Conservation (phyloP, 2,888 invertebrate genomes). For the Eubasilissa splendida region DNA sequence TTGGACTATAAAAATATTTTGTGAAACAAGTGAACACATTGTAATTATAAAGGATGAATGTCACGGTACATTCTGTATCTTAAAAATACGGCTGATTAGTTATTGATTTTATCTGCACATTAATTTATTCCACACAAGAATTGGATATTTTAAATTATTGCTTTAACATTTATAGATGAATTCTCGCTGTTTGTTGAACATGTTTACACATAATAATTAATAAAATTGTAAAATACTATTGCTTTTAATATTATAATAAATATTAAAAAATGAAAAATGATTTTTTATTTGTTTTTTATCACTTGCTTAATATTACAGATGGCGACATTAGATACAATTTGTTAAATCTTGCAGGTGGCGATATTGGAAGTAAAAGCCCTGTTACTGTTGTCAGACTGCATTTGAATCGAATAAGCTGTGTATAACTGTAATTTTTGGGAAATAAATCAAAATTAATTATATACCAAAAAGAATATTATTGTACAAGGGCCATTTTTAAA, state of each 20-base stretch:
- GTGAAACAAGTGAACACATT: background rate
- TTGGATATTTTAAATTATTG: conserved; percentile 1
- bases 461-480: too few species aligned
- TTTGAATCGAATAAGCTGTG: too few species aligned
- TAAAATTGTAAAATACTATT: conserved; percentile 13
- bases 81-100: background rate
- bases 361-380: too few species aligned
- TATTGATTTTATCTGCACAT: background rate
- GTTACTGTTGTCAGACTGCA: too few species aligned
- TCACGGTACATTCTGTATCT: background rate
- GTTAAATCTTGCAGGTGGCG: too few species aligned
- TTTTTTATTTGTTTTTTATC: background rate
- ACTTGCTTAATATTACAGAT: too few species aligned
- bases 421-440: too few species aligned
- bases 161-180: background rate
- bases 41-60: background rate
- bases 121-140: background rate
- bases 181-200: conserved; percentile 4
- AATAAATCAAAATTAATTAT: too few species aligned
- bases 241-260: background rate
- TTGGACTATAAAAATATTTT: background rate
- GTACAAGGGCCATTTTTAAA: too few species aligned
- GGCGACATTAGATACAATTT: too few species aligned
- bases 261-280: background rate
- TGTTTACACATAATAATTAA: background rate